Base-by-base conservation (phyloP, 2,113 vertebrate species). In the Misgurnus anguillicaudatus region DNA sequence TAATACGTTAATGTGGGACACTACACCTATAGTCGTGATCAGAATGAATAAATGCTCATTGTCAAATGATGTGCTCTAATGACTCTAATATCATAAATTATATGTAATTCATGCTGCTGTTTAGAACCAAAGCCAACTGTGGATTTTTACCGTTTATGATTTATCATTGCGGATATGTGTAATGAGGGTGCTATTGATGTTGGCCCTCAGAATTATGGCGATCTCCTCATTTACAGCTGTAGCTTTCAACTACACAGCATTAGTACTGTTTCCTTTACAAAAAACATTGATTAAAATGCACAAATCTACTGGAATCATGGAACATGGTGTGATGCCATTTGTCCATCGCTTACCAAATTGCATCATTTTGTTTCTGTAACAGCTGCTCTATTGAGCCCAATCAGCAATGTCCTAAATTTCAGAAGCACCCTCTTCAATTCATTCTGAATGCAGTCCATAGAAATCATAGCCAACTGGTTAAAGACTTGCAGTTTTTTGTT, bases 361-460 rank as follows among this genome's bases (percentile, higher is more conserved):
- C 36, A 16, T 58, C 5, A 62, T 11, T 62, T 69, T 63, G 74
- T 82, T 81, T 76, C 66, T 41, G 17, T 69, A 77, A 71, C 74
- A 77, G 66, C 45, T 19, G 69, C 75, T 70, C 7, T 73, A 45
- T 64, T 72, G 61, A 82, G 62, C 55, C 53, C 71, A 61, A 78
- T 78, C n/a, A 78, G 58, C 24, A 67, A 39, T 64, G 42, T 74
- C 41, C 67, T 31, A 19, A 77, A 53, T 73, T 31, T n/a, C 13
- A 55, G 48, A 80, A 63, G 41, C 58, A 65, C 17, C 45, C 75
- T 42, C 48, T 53, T 72, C 16, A 72, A 24, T 64, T 47, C 17
- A 31, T 47, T 47, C 62, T 47, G n/a, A 73, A 41, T 80, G 61
- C 7, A 38, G 77, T 16, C 77, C 66, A n/a, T 61, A 31, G 39